Evolutionary conservation across 2,113 vertebrate genomes (phyloP).

Genomic region (Salminus brasiliensis): DNA sequence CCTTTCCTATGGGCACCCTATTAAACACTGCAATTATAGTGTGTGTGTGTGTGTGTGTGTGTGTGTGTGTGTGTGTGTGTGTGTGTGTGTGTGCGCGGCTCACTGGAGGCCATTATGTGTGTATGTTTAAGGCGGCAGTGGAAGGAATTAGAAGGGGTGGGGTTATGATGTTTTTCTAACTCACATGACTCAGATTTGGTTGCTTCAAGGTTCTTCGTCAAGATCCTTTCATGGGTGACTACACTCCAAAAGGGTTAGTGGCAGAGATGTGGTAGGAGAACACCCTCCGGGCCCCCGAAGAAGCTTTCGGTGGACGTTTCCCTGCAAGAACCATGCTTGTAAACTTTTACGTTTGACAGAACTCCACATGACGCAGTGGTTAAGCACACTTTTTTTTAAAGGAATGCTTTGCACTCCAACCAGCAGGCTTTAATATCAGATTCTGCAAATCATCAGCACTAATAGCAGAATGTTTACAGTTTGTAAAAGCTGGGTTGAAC

Average conservation of each 20-base stretch:
- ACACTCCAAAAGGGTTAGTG: not conserved
- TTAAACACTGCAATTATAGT: conserved; percentile 34
- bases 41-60: no score
- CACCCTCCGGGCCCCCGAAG: no score
- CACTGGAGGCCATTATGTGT: conserved; percentile 19
- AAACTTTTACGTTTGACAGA: not conserved
- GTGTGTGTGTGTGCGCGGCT: conserved; percentile 1
- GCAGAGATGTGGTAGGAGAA: not conserved
- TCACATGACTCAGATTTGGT: conserved; percentile 7
- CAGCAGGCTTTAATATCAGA: not conserved
- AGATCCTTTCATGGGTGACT: not conserved
- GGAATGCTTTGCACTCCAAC: not conserved
- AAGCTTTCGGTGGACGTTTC: no score
- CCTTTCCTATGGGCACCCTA: conserved; percentile 33
- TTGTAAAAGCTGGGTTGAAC: conserved; percentile 35
- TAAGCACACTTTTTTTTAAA: not conserved
- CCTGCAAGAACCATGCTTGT: no score
- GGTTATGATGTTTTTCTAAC: conserved; percentile 32
- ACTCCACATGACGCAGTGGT: not conserved
- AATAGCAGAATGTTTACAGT: conserved; percentile 43
- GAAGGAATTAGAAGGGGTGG: not conserved
- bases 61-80: no score
- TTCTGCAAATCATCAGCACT: conserved; percentile 9
- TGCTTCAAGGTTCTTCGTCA: not conserved
- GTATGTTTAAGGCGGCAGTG: not conserved